Percentiles rank a stretch among this genome's conserved stretches.
Evolutionary conservation across 2,797 vertebrate species (phyloP).

Genomic region (Tragelaphus eurycerus): DNA sequence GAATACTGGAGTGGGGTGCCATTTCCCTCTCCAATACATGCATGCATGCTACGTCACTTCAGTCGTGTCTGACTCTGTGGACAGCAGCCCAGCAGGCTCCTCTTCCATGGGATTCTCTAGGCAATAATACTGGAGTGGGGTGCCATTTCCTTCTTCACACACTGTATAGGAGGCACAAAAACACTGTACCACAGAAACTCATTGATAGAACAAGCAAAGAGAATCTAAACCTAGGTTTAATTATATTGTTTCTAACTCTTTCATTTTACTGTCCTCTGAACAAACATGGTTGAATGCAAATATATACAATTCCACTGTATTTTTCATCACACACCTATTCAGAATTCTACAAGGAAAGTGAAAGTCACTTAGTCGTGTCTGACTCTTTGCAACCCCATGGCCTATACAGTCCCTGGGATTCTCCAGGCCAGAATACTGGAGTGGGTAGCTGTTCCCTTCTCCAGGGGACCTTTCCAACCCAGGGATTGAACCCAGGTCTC

Average conservation of each 20-base stretch:
- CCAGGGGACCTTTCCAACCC: not conserved
- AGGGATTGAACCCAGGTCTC: not conserved
- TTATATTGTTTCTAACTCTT: not conserved
- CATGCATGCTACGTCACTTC: not conserved
- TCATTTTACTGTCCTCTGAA: constrained; percentile 14
- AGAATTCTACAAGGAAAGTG: not conserved
- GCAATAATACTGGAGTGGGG: not conserved
- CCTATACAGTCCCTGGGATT: not conserved
- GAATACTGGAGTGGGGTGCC: not conserved
- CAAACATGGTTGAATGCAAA: not conserved
- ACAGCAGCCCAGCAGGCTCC: not conserved
- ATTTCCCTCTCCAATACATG: not conserved
- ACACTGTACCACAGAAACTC: not conserved
- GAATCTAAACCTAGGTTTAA: not conserved
- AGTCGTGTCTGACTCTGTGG: not conserved
- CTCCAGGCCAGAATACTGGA: not conserved
- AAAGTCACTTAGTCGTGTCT: not conserved
- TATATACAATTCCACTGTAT: not conserved
- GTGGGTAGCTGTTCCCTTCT: not conserved
- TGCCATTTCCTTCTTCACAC: not conserved
- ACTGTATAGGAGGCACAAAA: not conserved
- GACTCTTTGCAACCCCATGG: not conserved
- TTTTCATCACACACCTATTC: not conserved
- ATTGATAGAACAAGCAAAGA: not conserved
- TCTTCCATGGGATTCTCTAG: not conserved